Percentiles rank a stretch among this genome's conserved stretches.
Conservation (phyloP, 2,888 invertebrate genomes). For the Cantharis nigra region DNA sequence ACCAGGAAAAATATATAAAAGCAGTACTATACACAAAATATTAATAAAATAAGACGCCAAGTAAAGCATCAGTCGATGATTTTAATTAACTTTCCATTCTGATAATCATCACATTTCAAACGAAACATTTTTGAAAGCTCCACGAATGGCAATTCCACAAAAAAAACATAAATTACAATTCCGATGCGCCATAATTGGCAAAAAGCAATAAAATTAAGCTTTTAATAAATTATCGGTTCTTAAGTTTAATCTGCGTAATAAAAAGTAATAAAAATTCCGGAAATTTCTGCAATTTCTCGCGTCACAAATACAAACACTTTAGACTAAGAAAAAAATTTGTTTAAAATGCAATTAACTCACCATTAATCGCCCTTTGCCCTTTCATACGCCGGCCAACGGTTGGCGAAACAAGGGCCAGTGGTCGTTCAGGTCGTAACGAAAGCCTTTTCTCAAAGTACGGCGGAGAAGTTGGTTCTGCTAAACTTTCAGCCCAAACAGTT, state of each 20-base stretch:
- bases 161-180: background rate
- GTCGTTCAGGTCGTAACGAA: constrained; percentile 58
- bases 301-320: background rate
- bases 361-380: constrained; percentile 73
- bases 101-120: background rate
- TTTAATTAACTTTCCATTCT: no score
- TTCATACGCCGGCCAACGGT: constrained; percentile 77
- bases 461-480: constrained; percentile 53
- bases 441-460: constrained; percentile 50
- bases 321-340: background rate
- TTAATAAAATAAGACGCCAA: background rate
- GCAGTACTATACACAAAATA: no score
- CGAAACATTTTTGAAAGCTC: background rate
- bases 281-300: background rate
- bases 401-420: constrained; percentile 71
- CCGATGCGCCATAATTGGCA: background rate
- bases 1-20: no score
- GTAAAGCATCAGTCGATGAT: no score
- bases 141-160: background rate
- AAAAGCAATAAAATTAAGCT: background rate
- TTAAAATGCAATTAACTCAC: constrained; percentile 63
- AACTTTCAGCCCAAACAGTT: constrained; percentile 65
- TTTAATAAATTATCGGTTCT: background rate
- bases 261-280: background rate
- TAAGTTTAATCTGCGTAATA: background rate